Evolutionary conservation across 2,797 vertebrate genomes (phyloP).

Genomic region (Alcedo quadribrachys): DNA sequence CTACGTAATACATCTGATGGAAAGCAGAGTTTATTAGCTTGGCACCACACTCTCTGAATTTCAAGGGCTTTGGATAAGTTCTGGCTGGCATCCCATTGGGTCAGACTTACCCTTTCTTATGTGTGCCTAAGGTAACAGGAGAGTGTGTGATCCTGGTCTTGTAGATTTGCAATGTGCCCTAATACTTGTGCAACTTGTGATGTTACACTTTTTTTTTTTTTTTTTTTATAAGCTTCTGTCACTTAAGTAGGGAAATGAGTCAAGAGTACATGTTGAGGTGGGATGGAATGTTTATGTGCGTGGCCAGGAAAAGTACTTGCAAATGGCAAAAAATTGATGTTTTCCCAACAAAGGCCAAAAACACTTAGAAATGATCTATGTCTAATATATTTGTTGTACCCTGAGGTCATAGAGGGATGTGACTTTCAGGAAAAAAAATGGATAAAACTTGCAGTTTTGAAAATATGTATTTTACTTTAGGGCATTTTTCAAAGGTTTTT

Average conservation of each 20-base stretch:
- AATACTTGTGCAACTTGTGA: neutral
- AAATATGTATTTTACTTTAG: slow-evolving; percentile 73
- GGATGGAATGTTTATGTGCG: neutral
- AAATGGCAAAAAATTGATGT: slow-evolving; percentile 60
- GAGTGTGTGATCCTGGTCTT: neutral
- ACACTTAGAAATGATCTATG: slow-evolving; percentile 69
- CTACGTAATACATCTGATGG: neutral
- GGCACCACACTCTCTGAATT: neutral
- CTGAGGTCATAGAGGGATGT: slow-evolving; percentile 40
- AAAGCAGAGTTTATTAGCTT: neutral
- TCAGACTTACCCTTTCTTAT: neutral
- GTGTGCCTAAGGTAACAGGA: neutral
- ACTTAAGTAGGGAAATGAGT: neutral
- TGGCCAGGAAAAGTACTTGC: neutral
- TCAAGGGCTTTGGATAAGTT: neutral
- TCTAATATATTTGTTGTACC: slow-evolving; percentile 25
- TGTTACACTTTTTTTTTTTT: neutral
- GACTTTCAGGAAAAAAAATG: slow-evolving; percentile 29
- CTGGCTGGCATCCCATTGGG: slow-evolving; percentile 38
- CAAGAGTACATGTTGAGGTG: neutral
- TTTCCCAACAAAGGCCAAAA: slow-evolving; percentile 50
- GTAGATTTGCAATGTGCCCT: neutral
- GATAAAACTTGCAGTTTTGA: slow-evolving; percentile 60
- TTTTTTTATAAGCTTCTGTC: neutral
- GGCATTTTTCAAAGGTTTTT: slow-evolving; percentile 72